A percentile compares a stretch with the other conserved stretches of the same genome.
phyloP scores from a whole-genome alignment of 1,140 invertebrate genomes.

The Phthorimaea operculella region DNA sequence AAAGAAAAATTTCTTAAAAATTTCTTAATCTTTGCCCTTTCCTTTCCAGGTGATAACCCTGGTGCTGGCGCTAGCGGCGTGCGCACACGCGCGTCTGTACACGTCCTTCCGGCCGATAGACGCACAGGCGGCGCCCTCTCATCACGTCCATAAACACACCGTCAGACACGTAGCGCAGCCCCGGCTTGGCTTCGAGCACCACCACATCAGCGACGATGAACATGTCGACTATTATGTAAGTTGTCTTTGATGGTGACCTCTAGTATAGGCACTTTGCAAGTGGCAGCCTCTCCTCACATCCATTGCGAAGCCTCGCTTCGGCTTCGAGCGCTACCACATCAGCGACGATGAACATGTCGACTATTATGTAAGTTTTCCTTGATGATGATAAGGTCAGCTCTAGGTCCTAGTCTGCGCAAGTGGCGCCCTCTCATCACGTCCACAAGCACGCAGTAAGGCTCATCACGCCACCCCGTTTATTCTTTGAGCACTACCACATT shows the following conservation, averaged over 20 bases:
- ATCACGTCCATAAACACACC: constrained; percentile 24
- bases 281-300: constrained; percentile 22
- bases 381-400: too few species aligned
- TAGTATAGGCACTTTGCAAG: too few species aligned
- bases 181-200: constrained; percentile 31
- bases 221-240: constrained; percentile 60
- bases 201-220: constrained; percentile 50
- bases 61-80: constrained; percentile 27
- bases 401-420: constrained; percentile 23
- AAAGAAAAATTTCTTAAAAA: background rate
- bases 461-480: constrained; percentile 23
- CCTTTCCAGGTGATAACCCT: constrained; percentile 32
- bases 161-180: constrained; percentile 17
- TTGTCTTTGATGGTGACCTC: constrained; percentile 6
- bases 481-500: constrained; percentile 42
- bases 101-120: constrained; percentile 28
- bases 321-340: constrained; percentile 40
- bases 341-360: constrained; percentile 54
- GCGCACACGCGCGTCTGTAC: constrained; percentile 31
- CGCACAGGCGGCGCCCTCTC: constrained; percentile 20
- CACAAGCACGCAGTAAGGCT: constrained; percentile 16
- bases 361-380: constrained; percentile 60
- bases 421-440: constrained; percentile 22
- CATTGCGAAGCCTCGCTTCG: constrained; percentile 31
- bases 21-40: background rate